These are phyloP conservation scores for Eudemis profundana DNA, from an alignment of 2,888 invertebrate genomes.

Conservation along the genomic window DNA sequence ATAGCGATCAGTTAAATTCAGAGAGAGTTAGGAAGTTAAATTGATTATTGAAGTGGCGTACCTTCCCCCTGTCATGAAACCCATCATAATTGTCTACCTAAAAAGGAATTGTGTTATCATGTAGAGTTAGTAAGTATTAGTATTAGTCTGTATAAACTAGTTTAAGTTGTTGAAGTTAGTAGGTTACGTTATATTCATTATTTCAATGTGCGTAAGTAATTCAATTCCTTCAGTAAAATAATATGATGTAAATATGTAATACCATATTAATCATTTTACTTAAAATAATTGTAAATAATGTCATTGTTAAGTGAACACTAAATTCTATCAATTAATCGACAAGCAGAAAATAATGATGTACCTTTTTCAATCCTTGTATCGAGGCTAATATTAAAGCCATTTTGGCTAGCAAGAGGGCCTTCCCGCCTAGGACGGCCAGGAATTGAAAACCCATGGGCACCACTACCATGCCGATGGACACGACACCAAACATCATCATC, in stretches of 20 bases:
- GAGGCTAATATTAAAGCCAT: constrained; percentile 92
- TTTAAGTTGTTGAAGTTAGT: constrained; percentile 14
- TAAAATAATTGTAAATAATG: too few species aligned
- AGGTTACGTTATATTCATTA: constrained; percentile 25
- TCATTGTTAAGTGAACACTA: too few species aligned
- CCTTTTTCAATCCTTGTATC: constrained; percentile 92
- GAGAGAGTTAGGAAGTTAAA: constrained; percentile 43
- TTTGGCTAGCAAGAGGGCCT: constrained; percentile 91
- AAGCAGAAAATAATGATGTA: constrained; percentile 54
- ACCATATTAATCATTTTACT: too few species aligned
- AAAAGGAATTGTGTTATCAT: constrained; percentile 69
- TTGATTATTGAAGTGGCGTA: constrained; percentile 62
- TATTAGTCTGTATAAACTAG: background rate
- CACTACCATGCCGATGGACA: constrained; percentile 90
- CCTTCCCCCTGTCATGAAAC: constrained; percentile 79
- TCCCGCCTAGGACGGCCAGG: constrained; percentile 92
- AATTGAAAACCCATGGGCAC: constrained; percentile 94
- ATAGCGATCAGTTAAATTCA: constrained; percentile 12
- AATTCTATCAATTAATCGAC: background rate
- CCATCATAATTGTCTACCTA: constrained; percentile 80
- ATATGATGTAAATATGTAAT: too few species aligned
- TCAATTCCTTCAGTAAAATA: too few species aligned
- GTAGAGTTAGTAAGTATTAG: constrained; percentile 50
- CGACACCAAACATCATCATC: constrained; percentile 91
- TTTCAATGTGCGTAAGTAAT: too few species aligned